These are phyloP conservation scores for Platysternon megacephalum DNA, from an alignment of 2,113 vertebrate genomes.

Conservation along the genomic window DNA sequence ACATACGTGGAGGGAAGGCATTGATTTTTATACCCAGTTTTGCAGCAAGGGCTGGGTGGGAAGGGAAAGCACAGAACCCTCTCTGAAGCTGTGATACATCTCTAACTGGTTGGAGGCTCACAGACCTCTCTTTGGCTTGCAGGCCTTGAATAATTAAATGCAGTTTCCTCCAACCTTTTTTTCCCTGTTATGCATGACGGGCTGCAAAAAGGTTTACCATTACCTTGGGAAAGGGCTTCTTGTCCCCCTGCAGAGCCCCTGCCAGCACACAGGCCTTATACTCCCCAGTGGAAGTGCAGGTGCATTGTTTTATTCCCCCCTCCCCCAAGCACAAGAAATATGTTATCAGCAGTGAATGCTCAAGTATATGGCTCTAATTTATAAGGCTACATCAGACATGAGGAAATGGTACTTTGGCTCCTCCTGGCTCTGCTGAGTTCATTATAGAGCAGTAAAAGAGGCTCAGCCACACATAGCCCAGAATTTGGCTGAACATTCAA, in stretches of 20 bases:
- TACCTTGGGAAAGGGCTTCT: not conserved
- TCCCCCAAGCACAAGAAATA: not conserved
- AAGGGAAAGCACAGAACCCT: not conserved
- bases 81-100: fast-evolving
- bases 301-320: not conserved
- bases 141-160: conserved; percentile 66
- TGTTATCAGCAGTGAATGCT: not conserved
- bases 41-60: not conserved
- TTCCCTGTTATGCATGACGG: not conserved
- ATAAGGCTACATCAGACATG: conserved; percentile 20
- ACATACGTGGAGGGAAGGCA: not conserved
- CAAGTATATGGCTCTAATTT: conserved; percentile 29
- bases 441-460: conserved; percentile 52
- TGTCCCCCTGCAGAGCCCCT: not conserved
- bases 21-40: not conserved
- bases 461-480: conserved; percentile 31
- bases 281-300: not conserved
- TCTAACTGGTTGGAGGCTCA: not conserved
- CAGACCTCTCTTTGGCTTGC: conserved; percentile 26
- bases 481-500: conserved; percentile 53
- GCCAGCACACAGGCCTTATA: not conserved
- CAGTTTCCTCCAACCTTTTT: conserved; percentile 12
- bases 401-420: conserved; percentile 31
- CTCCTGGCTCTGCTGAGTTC: conserved; percentile 45
- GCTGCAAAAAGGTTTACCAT: not conserved